Conservation (phyloP, 2,888 invertebrate genomes). For the Frankliniella intonsa region DNA sequence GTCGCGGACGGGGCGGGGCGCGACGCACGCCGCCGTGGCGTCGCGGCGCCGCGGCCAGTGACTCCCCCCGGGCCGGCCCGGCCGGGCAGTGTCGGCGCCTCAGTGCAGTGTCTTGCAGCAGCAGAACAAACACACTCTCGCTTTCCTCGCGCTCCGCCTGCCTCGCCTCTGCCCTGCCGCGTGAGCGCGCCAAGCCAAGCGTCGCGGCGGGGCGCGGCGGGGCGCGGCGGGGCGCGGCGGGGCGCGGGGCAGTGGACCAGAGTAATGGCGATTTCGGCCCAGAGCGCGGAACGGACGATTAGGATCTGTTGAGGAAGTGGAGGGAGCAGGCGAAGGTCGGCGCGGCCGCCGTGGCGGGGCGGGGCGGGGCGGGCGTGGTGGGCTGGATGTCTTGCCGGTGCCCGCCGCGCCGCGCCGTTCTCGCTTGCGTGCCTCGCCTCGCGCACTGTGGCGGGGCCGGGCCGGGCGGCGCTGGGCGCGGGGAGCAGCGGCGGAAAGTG, state of each 20-base stretch:
- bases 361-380: background rate
- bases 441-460: background rate
- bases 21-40: background rate
- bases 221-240: background rate
- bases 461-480: background rate
- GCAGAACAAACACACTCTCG: too few relatives aligned
- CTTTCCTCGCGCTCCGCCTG: too few relatives aligned
- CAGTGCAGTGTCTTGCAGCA: too few relatives aligned
- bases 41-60: background rate
- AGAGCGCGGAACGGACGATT: background rate
- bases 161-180: too few relatives aligned
- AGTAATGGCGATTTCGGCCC: background rate
- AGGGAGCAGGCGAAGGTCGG: background rate
- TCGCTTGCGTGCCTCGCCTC: background rate
- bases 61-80: background rate
- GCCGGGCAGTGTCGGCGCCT: too few relatives aligned
- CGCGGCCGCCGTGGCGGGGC: background rate
- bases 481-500: background rate
- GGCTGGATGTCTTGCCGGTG: background rate
- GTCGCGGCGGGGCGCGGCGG: background rate
- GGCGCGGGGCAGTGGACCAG: background rate
- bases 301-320: background rate
- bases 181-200: too few relatives aligned
- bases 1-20: background rate
- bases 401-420: too few relatives aligned